A percentile compares a stretch with the other conserved stretches of the same genome.
Evolutionary conservation across 2,797 vertebrate genomes (phyloP).

Genomic region (Chrysolophus pictus): DNA sequence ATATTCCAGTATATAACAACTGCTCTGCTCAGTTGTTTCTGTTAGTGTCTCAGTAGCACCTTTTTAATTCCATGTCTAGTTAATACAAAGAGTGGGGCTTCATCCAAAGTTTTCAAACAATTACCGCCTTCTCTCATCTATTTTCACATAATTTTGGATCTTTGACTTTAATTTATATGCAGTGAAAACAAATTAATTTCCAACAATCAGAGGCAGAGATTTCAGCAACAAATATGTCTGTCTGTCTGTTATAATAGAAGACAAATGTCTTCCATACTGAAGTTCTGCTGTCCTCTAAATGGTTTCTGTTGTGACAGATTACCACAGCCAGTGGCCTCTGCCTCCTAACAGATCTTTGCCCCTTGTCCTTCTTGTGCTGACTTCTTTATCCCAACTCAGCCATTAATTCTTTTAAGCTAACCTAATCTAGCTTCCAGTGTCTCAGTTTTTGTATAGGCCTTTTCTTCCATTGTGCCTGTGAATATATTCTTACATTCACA

Average conservation of each 20-base stretch:
- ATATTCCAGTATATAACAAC: neutral
- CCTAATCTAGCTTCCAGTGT: neutral
- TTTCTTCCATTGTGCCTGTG: neutral
- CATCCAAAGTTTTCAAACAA: neutral
- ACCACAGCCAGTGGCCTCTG: rapidly evolving
- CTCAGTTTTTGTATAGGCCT: neutral
- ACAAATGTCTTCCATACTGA: neutral
- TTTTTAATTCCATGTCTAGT: neutral
- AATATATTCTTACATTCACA: neutral
- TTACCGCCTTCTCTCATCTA: neutral
- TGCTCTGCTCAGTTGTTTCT: neutral
- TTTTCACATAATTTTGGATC: neutral
- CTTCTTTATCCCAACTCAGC: neutral
- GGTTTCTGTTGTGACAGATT: neutral
- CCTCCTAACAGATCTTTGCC: neutral
- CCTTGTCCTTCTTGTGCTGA: neutral
- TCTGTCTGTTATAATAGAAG: neutral
- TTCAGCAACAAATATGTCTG: neutral
- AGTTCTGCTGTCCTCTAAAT: neutral
- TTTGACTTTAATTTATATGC: neutral
- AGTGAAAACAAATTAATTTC: neutral
- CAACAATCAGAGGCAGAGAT: neutral
- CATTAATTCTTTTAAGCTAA: neutral
- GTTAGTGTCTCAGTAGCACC: neutral
- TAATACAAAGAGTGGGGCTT: neutral